Conservation (phyloP, 2,113 vertebrate genomes). For the Brachyhypopomus occidentalis region DNA sequence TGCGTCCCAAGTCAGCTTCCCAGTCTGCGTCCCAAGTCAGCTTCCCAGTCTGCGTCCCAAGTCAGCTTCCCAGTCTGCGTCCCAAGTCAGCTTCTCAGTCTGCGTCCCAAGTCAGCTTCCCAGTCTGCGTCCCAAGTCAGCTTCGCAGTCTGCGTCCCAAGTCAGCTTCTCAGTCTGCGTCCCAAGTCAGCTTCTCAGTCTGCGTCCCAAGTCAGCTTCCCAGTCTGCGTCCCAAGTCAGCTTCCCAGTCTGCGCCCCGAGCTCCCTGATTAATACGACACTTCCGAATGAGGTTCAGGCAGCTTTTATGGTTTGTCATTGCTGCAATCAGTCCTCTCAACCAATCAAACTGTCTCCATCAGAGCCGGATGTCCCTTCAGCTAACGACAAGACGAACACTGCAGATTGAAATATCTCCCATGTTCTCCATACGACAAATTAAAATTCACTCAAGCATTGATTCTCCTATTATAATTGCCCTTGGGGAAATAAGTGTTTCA, state of each 20-base stretch:
- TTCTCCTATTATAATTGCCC: slow-evolving; percentile 56
- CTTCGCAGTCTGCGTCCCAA: background rate
- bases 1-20: background rate
- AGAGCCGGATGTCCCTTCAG: slow-evolving; percentile 3
- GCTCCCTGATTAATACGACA: background rate
- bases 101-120: background rate
- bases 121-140: too few relatives aligned
- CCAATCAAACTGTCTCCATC: slow-evolving; percentile 13
- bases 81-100: too few relatives aligned
- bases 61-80: too few relatives aligned
- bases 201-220: background rate
- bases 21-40: too few relatives aligned
- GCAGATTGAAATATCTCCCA: slow-evolving; percentile 57
- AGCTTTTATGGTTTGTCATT: slow-evolving; percentile 18
- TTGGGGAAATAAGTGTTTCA: slow-evolving; percentile 54
- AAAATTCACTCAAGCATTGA: slow-evolving; percentile 60
- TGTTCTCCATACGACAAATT: slow-evolving; percentile 54
- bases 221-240: too few relatives aligned
- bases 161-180: too few relatives aligned
- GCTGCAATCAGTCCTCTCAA: slow-evolving; percentile 19
- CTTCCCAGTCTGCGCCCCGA: background rate
- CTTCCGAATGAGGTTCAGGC: background rate
- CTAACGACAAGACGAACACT: slow-evolving; percentile 52
- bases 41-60: background rate
- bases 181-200: too few relatives aligned